Evolutionary conservation across 2,797 vertebrate genomes (phyloP).

Genomic region (Diplodus puntazzo): DNA sequence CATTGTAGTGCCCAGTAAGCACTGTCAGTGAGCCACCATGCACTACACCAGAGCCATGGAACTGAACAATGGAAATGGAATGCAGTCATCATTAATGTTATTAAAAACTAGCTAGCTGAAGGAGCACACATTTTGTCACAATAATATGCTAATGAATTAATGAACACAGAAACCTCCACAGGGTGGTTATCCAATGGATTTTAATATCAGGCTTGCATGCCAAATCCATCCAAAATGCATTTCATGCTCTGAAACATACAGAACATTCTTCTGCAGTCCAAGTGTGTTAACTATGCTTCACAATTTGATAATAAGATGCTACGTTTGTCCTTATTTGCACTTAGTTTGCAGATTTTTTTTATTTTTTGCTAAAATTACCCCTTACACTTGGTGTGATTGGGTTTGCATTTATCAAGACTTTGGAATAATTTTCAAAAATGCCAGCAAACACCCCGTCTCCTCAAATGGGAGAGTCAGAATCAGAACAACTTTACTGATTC

Average conservation of each 20-base stretch:
- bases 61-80: background rate
- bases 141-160: background rate
- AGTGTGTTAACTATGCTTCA: conserved; percentile 3
- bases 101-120: background rate
- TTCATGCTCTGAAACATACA: background rate
- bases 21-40: background rate
- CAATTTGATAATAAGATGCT: background rate
- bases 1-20: background rate
- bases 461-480: background rate
- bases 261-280: background rate
- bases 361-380: background rate
- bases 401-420: background rate
- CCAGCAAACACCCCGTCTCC: background rate
- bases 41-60: background rate
- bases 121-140: background rate
- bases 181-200: background rate
- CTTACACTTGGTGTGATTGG: background rate
- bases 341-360: background rate
- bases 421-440: background rate
- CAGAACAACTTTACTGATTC: too few relatives aligned
- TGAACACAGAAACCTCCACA: background rate
- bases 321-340: background rate
- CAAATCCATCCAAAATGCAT: background rate
- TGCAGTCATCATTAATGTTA: background rate
- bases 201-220: background rate